Base-by-base conservation (phyloP, 1,140 invertebrate species). In the Lasioglossum albipes region DNA sequence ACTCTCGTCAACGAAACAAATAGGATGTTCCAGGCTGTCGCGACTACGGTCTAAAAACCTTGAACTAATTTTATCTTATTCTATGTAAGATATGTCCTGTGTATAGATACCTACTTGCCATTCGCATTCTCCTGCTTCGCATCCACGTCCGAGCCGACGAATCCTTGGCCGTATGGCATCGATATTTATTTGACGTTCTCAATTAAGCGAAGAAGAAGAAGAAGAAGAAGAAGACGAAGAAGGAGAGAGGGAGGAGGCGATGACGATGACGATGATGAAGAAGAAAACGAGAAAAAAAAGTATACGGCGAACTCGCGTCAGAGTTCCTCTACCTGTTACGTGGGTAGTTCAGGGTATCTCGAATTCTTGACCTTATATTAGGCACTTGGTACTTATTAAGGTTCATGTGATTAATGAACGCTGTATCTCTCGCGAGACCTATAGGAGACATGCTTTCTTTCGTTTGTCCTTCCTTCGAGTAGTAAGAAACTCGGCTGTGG, bases 351-450 rank as follows among this genome's bases (percentile, higher is more conserved):
- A 87, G 86, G 87, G 84, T 87, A 88, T 85, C 66, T 75, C 76
- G 81, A 88, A 83, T 75, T 59, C 75, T 85, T 83, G 79, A 87
- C 79, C 71, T 85, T 87, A 84, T 59, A 73, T 81, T 83, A 80
- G 82, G 84, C 86, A 88, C 84, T 84, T 82, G 84, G 87, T 88
- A 88, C 86, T 88, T 88, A 88, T 76, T 87, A 87, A 87, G 85
- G 79, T 84, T 87, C 86, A 77, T 87, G 83, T 83, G 83, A 87
- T 87, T 84, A 76, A 87, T 65, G 65, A 22, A 81, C 66, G 79
- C 61, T 75, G 36, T 84, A 82, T 86, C 84, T 86, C 67, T 86
- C 67, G 20, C 12, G 22, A 16, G 61, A 57, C 41, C n/a, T 61
- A 49, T 64, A 75, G 52, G 16, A 66, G 54, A 69, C 61, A 74